Percentiles rank a stretch among this genome's conserved stretches.
These are phyloP conservation scores for Parelbella ahira DNA, from an alignment of 2,888 invertebrate species.

Conservation along the genomic window DNA sequence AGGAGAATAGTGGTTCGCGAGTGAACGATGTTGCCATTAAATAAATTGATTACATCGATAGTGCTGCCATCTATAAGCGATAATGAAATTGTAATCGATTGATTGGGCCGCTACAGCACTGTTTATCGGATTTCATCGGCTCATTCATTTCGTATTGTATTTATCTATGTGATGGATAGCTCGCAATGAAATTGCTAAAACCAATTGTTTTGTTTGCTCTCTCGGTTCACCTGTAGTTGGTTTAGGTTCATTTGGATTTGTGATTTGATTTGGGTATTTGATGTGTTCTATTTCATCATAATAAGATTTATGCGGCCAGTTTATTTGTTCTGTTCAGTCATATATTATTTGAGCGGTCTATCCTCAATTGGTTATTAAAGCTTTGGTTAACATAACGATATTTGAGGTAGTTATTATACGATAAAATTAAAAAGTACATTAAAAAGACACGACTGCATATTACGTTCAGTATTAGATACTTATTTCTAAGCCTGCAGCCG, in stretches of 20 bases:
- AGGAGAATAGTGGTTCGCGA: slow-evolving; percentile 28
- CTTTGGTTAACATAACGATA: too few species aligned
- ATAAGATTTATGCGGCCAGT: too few species aligned
- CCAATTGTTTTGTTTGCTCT: slow-evolving; percentile 1
- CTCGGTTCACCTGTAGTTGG: slow-evolving; percentile 13
- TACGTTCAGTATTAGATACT: too few species aligned
- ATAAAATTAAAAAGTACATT: too few species aligned
- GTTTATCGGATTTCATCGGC: slow-evolving; percentile 28
- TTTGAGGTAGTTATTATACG: too few species aligned
- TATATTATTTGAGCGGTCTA: too few species aligned
- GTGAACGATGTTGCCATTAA: slow-evolving; percentile 45
- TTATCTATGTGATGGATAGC: slow-evolving; percentile 22
- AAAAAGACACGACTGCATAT: too few species aligned
- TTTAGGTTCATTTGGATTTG: slow-evolving; percentile 11
- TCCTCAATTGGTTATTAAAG: too few species aligned
- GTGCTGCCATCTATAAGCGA: slow-evolving; percentile 38
- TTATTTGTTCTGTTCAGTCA: too few species aligned
- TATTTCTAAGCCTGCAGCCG: too few species aligned
- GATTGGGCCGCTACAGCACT: slow-evolving; percentile 32
- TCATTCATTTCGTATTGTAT: slow-evolving; percentile 29
- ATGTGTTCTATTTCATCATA: slow-evolving; percentile 2
- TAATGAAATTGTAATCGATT: slow-evolving; percentile 50
- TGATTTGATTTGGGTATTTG: slow-evolving; percentile 10
- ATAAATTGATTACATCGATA: slow-evolving; percentile 46
- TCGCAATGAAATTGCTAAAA: slow-evolving; percentile 26